These are phyloP conservation scores for Leistus spinibarbis DNA, from an alignment of 2,888 invertebrate species.

Conservation along the genomic window DNA sequence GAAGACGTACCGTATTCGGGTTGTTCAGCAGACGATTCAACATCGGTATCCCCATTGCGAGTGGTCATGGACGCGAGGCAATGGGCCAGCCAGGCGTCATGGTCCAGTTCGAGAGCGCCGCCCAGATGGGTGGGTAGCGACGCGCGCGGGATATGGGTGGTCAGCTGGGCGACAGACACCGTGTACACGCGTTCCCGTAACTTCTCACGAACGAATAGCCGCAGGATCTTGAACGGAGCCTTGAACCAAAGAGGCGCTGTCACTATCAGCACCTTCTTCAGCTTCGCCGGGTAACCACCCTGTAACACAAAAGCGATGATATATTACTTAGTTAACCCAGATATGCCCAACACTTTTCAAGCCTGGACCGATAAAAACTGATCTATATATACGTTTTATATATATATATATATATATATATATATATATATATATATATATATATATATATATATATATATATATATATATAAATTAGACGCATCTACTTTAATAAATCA, in stretches of 20 bases:
- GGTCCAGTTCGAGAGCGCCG: slow-evolving; percentile 84
- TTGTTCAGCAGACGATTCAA: slow-evolving; percentile 57
- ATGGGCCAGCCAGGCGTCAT: slow-evolving; percentile 83
- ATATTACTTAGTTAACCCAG: not conserved
- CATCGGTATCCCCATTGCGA: slow-evolving; percentile 65
- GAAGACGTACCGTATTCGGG: slow-evolving; percentile 54
- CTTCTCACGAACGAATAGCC: slow-evolving; percentile 94
- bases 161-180: slow-evolving; percentile 88
- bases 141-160: slow-evolving; percentile 86
- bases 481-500: too few relatives aligned
- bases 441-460: too few relatives aligned
- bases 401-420: too few relatives aligned
- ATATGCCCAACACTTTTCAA: too few relatives aligned
- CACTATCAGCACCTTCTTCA: slow-evolving; percentile 96
- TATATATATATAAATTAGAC: too few relatives aligned
- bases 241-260: slow-evolving; percentile 98
- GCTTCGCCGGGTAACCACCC: slow-evolving; percentile 96
- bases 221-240: slow-evolving; percentile 94
- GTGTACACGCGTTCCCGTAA: slow-evolving; percentile 94
- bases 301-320: slow-evolving; percentile 59
- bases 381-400: too few relatives aligned
- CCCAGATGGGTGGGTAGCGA: slow-evolving; percentile 89
- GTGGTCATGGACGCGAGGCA: slow-evolving; percentile 76
- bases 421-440: too few relatives aligned
- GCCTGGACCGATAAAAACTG: too few relatives aligned